Evolutionary conservation across 2,888 invertebrate genomes (phyloP), one percentile per base, ranked within the genome.

Genomic region (Stenodera caucasica): DNA sequence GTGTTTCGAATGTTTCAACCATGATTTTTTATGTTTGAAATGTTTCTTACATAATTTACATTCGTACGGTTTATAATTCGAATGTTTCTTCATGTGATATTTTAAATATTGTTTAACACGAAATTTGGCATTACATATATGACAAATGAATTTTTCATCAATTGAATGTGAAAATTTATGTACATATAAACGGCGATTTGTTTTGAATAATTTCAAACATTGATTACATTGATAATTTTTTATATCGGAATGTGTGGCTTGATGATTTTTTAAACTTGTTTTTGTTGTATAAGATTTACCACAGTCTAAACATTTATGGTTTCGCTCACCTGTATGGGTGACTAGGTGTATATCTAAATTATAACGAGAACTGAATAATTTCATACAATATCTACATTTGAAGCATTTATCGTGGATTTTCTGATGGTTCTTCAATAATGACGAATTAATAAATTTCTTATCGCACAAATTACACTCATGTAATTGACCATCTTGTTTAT

Each of bases 21-120:
- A 69, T 1, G 74, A 72, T 59, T 73, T 74, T 58, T 75, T 75
- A 49, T 76, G 75, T 63, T 76, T 76, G 56, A 76, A 76, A 14
- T 63, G 58, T 63, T 84, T 85, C 56, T 82, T 77, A 54, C 85
- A 85, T 0, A 84, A 78, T 7, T 77, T 78, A 61, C 85, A 85
- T 0, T 79, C 77, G 26, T 83, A 84, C 23, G 84, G 84, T 14
- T 84, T 69, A 23, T 82, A 82, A 0, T 83, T 84, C 0, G 84
- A 83, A 49, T 85, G 85, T 12, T 83, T 84, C 0, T 84, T 83
- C 82, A 84, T 83, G 60, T 85, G 85, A 79, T 83, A 84, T 60
- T 84, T 84, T 26, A 85, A 70, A 6, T 84, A 83, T 54, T 84
- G 84, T 61, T 82, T 82, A 0, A 83, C 83, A 56, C 81, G 81